These are phyloP conservation scores for Babylonia areolata DNA, from an alignment of 1,140 invertebrate genomes.

Conservation along the genomic window DNA sequence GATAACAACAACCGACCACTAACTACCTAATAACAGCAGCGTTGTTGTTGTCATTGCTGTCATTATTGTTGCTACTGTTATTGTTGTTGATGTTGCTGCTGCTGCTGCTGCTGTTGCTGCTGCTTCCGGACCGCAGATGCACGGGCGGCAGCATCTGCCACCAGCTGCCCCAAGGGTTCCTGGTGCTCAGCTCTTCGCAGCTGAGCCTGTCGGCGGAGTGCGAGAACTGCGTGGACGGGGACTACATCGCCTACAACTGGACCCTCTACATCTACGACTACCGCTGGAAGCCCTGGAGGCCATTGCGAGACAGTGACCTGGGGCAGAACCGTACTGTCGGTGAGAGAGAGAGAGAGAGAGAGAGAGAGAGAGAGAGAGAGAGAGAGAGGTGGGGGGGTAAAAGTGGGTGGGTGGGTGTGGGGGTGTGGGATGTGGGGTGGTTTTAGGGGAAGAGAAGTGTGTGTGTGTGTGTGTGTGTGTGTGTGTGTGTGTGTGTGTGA, in stretches of 20 bases:
- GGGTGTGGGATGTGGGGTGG: too few relatives aligned
- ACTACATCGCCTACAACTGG: constrained; percentile 51
- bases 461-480: neutral
- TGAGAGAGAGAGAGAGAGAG: neutral
- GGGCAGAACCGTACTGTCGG: neutral
- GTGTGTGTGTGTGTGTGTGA: neutral
- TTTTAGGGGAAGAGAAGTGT: neutral
- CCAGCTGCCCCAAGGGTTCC: constrained; percentile 40
- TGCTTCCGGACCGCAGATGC: too few relatives aligned
- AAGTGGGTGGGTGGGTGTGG: too few relatives aligned
- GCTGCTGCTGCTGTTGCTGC: too few relatives aligned
- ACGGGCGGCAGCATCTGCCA: constrained; percentile 43
- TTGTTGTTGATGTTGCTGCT: too few relatives aligned
- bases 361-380: neutral
- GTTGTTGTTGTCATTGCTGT: too few relatives aligned
- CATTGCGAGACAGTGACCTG: too few relatives aligned
- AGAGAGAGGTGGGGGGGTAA: too few relatives aligned
- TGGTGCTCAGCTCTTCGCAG: constrained; percentile 47
- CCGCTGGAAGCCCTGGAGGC: too few relatives aligned
- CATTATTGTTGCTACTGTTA: too few relatives aligned
- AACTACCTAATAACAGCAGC: too few relatives aligned
- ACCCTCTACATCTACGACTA: constrained; percentile 49
- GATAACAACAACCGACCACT: too few relatives aligned
- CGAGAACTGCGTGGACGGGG: constrained; percentile 31
- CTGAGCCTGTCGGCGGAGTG: constrained; percentile 53